A percentile compares a stretch with the other conserved stretches of the same genome.
phyloP scores from a whole-genome alignment of 2,113 vertebrate genomes.

The Echinops telfairi region DNA sequence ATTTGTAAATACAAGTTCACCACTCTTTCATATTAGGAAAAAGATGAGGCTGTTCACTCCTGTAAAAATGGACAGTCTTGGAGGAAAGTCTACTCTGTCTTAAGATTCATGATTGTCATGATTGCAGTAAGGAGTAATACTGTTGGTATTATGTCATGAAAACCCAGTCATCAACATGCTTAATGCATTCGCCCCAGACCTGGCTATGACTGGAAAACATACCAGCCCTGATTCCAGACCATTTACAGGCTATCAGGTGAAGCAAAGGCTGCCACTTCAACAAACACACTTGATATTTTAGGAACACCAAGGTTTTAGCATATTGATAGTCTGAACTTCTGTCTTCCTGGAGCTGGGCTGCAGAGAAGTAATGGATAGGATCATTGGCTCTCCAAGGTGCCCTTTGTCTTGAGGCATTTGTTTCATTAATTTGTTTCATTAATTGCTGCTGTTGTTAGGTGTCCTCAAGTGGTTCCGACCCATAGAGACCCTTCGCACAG shows the following conservation, averaged over 20 bases:
- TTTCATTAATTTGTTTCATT: background rate
- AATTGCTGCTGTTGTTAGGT: too few relatives aligned
- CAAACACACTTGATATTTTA: background rate
- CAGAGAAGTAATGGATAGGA: background rate
- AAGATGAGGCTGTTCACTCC: too few relatives aligned
- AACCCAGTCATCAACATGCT: background rate
- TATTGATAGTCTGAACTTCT: rapidly evolving
- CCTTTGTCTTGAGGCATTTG: background rate
- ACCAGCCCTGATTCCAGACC: background rate
- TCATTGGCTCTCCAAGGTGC: background rate
- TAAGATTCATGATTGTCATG: too few relatives aligned
- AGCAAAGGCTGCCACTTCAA: background rate
- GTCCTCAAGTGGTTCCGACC: too few relatives aligned
- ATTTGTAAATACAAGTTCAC: conserved; percentile 3
- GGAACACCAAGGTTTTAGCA: background rate
- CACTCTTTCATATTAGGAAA: background rate
- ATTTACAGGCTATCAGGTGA: background rate
- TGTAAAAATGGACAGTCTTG: too few relatives aligned
- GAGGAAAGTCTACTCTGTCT: too few relatives aligned
- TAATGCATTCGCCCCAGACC: background rate
- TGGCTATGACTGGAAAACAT: background rate
- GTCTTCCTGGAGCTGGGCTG: background rate
- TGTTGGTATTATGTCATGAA: too few relatives aligned
- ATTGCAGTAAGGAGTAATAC: too few relatives aligned
- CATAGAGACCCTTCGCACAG: too few relatives aligned